Percentiles rank a stretch among this genome's conserved stretches.
phyloP scores from a whole-genome alignment of 2,888 invertebrate species.

The Cecidostiba fungosa region DNA sequence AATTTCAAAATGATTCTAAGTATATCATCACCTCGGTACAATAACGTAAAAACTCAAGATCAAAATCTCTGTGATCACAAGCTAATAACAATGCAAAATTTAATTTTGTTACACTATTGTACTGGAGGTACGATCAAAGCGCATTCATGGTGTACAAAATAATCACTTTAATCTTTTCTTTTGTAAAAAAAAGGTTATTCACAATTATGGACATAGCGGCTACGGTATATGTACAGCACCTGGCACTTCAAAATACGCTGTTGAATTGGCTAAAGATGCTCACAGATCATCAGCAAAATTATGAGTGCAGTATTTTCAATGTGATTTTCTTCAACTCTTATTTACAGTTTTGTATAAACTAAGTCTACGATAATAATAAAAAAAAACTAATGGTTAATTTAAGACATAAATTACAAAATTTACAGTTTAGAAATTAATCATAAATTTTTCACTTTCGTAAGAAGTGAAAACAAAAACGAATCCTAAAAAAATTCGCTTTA shows the following conservation, averaged over 20 bases:
- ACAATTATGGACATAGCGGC: slow-evolving; percentile 97
- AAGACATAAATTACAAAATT: slow-evolving; percentile 58
- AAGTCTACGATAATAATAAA: slow-evolving; percentile 24
- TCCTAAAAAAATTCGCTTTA: slow-evolving; percentile 48
- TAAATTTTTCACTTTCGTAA: background rate
- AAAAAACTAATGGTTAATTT: slow-evolving; percentile 33
- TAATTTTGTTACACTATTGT: slow-evolving; percentile 27
- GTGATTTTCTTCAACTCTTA: slow-evolving; percentile 41
- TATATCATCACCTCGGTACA: background rate
- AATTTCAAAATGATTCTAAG: slow-evolving; percentile 55
- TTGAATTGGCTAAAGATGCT: slow-evolving; percentile 85
- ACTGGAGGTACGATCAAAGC: background rate
- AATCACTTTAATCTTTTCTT: slow-evolving; percentile 49
- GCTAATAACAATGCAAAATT: too few relatives aligned
- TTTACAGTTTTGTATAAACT: slow-evolving; percentile 55
- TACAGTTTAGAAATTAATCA: slow-evolving; percentile 42
- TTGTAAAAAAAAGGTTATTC: slow-evolving; percentile 83
- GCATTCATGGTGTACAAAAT: slow-evolving; percentile 42
- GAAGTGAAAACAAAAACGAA: slow-evolving; percentile 35
- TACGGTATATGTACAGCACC: slow-evolving; percentile 95
- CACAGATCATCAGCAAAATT: slow-evolving; percentile 67
- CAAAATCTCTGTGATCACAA: too few relatives aligned
- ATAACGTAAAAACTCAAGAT: background rate
- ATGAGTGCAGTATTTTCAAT: slow-evolving; percentile 52
- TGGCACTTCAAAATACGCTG: slow-evolving; percentile 91